Evolutionary conservation across 2,113 vertebrate species (phyloP).

Genomic region (Microcebus tavaratra): DNA sequence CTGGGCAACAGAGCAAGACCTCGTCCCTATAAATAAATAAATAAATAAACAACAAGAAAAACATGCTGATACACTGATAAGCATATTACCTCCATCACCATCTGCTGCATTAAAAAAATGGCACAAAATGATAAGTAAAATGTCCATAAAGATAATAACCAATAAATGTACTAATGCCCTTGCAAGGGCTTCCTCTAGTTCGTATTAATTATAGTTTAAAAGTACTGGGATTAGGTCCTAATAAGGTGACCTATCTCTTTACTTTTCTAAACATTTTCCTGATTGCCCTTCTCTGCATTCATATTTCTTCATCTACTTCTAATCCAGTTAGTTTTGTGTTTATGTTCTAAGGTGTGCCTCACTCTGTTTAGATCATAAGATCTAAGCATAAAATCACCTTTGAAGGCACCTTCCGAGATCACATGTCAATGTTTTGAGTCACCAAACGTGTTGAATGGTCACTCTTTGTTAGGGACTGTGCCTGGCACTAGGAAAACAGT

Average conservation of each 20-base stretch:
- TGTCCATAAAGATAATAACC: background rate
- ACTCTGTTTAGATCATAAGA: background rate
- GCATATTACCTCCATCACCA: background rate
- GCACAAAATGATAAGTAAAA: background rate
- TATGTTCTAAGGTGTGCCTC: background rate
- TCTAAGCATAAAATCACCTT: background rate
- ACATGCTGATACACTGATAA: background rate
- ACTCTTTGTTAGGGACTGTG: background rate
- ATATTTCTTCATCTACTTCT: background rate
- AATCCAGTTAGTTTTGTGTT: background rate
- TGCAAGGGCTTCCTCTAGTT: background rate
- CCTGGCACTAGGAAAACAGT: background rate
- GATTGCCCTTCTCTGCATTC: background rate
- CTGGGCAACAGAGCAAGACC: too few species aligned
- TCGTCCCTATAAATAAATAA: too few species aligned
- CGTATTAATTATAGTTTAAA: background rate
- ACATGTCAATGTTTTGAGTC: background rate
- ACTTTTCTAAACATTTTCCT: background rate
- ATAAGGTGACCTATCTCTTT: background rate
- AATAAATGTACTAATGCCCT: background rate
- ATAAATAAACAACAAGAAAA: background rate
- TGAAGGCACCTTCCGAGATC: background rate
- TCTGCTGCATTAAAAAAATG: background rate
- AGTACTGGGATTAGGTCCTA: background rate
- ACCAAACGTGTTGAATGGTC: background rate